Conservation (phyloP, 23 tunicate genomes). For the Trididemnum nubilum region DNA sequence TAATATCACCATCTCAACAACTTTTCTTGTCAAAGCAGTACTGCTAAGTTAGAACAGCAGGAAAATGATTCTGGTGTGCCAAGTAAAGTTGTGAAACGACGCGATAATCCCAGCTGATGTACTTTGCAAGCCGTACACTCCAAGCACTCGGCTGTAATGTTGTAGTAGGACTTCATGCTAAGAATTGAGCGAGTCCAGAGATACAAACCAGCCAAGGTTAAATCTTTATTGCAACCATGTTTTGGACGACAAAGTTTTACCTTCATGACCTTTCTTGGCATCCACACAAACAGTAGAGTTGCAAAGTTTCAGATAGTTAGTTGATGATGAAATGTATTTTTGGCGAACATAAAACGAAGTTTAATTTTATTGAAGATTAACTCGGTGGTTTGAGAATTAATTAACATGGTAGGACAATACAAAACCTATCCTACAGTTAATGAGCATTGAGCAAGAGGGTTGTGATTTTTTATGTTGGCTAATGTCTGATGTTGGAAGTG, state of each 20-base stretch:
- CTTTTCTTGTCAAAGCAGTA: not conserved
- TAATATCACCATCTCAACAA: constrained; percentile 8
- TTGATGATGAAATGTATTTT: not conserved
- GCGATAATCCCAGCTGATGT: not conserved
- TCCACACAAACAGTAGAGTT: not conserved
- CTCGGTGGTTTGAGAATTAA: too few relatives aligned
- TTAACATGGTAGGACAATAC: too few relatives aligned
- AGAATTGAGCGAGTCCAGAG: not conserved
- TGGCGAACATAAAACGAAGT: too few relatives aligned
- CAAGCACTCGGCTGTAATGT: constrained; percentile 10
- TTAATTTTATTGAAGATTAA: too few relatives aligned
- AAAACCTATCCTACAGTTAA: too few relatives aligned
- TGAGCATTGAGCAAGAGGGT: too few relatives aligned
- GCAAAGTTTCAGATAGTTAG: not conserved
- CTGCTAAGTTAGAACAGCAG: constrained; percentile 18
- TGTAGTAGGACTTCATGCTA: constrained; percentile 15
- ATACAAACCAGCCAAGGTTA: constrained; percentile 2
- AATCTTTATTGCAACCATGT: not conserved
- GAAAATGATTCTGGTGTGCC: not conserved
- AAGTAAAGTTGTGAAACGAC: not conserved
- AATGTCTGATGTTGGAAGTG: too few relatives aligned
- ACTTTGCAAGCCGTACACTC: constrained; percentile 13
- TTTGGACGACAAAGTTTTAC: not conserved
- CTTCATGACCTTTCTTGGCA: not conserved
- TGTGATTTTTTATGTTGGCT: too few relatives aligned